These are phyloP conservation scores for Acanthosepion lycidas DNA, from an alignment of 2,888 invertebrate species.

Conservation along the genomic window DNA sequence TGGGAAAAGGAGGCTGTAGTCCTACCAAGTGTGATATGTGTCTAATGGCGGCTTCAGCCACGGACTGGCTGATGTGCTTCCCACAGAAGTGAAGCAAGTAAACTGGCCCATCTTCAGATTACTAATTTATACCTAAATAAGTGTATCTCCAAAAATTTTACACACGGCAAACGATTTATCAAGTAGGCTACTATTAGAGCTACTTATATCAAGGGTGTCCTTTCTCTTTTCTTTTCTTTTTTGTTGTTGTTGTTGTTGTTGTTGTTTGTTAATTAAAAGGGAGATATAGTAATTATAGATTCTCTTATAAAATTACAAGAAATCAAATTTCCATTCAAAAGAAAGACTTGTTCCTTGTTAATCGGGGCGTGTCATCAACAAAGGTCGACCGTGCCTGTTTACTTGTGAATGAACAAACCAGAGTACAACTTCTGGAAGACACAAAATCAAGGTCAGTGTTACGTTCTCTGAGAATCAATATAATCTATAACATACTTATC, in stretches of 20 bases:
- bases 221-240: not conserved
- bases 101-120: constrained; percentile 33
- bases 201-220: not conserved
- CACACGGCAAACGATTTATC: not conserved
- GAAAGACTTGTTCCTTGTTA: not conserved
- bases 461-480: constrained; percentile 33
- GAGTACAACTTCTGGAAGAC: constrained; percentile 33
- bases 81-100: constrained; percentile 8
- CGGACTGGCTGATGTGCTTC: constrained; percentile 33
- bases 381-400: constrained; percentile 33
- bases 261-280: not conserved
- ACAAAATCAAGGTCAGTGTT: constrained; percentile 33
- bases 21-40: constrained; percentile 33
- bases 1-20: constrained; percentile 33
- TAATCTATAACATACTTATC: not conserved
- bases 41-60: constrained; percentile 33
- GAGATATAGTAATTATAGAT: not conserved
- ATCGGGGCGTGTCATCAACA: constrained; percentile 33
- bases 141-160: not conserved
- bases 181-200: not conserved
- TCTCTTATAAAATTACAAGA: not conserved
- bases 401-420: constrained; percentile 6
- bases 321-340: not conserved
- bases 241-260: not conserved
- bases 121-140: constrained; percentile 33